Conservation (phyloP, 2,113 vertebrate genomes). For the Elachura formosa region DNA sequence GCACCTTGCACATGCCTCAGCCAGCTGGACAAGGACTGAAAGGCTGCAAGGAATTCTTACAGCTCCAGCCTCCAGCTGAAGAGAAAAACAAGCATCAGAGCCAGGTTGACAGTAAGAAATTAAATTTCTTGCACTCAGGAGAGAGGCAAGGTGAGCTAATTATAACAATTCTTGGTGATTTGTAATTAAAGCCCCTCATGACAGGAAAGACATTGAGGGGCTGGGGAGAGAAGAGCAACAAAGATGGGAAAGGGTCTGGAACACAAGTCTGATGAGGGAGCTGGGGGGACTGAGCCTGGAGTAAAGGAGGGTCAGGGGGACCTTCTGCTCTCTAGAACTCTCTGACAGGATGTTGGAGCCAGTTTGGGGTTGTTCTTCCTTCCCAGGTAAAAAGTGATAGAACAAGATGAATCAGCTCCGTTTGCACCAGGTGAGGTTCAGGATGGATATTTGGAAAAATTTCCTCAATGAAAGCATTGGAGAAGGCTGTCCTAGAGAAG, state of each 20-base stretch:
- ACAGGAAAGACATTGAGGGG: background rate
- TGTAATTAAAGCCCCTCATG: background rate
- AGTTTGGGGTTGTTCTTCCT: rapidly evolving
- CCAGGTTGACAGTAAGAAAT: background rate
- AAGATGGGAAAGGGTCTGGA: background rate
- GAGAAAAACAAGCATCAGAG: background rate
- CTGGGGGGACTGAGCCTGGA: background rate
- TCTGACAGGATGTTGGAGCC: background rate
- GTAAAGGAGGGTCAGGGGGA: background rate
- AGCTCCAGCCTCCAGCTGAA: background rate
- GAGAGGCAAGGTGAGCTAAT: background rate
- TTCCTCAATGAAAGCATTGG: background rate
- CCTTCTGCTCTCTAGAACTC: background rate
- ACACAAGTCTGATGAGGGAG: background rate
- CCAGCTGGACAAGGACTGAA: background rate
- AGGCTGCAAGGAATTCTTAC: background rate
- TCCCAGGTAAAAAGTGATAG: background rate
- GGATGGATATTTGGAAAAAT: background rate
- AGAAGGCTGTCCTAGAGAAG: background rate
- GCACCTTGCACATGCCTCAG: background rate
- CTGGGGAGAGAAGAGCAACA: background rate
- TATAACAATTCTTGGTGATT: background rate
- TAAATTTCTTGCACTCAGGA: background rate
- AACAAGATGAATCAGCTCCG: background rate
- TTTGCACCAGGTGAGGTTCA: background rate